phyloP scores from a whole-genome alignment of 1,140 invertebrate species.

The Heterodera schachtii region DNA sequence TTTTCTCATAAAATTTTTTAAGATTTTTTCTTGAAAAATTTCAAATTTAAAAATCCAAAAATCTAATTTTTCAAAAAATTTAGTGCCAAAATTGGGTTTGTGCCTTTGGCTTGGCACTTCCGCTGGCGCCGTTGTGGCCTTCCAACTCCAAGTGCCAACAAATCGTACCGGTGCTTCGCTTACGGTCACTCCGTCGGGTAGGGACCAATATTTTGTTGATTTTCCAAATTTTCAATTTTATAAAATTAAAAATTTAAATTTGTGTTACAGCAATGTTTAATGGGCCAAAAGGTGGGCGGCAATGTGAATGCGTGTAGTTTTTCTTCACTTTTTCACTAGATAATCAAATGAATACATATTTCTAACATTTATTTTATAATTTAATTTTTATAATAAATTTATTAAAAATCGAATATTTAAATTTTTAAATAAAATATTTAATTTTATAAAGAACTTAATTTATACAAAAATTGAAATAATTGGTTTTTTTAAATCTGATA shows the following conservation, averaged over 20 bases:
- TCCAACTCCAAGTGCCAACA: slow-evolving; percentile 57
- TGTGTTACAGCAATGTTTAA: slow-evolving; percentile 53
- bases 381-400: too few species aligned
- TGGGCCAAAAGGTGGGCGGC: slow-evolving; percentile 44
- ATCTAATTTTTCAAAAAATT: neutral
- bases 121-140: slow-evolving; percentile 50
- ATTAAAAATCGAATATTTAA: slow-evolving; percentile 5
- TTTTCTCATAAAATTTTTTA: too few species aligned
- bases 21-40: too few species aligned
- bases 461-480: too few species aligned
- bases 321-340: neutral
- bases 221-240: slow-evolving; percentile 31
- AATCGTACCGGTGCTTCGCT: slow-evolving; percentile 56
- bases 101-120: slow-evolving; percentile 63
- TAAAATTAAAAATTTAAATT: slow-evolving; percentile 22
- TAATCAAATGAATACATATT: neutral
- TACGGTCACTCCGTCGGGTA: slow-evolving; percentile 55
- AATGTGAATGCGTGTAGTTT: neutral
- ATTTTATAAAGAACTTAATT: too few species aligned
- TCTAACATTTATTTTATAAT: too few species aligned
- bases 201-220: slow-evolving; percentile 15
- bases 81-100: slow-evolving; percentile 54
- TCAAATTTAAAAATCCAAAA: too few species aligned
- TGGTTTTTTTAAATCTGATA: too few species aligned
- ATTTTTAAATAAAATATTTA: too few species aligned